Conservation (phyloP, 2,113 vertebrate species). For the Macheiramphus alcinus region DNA sequence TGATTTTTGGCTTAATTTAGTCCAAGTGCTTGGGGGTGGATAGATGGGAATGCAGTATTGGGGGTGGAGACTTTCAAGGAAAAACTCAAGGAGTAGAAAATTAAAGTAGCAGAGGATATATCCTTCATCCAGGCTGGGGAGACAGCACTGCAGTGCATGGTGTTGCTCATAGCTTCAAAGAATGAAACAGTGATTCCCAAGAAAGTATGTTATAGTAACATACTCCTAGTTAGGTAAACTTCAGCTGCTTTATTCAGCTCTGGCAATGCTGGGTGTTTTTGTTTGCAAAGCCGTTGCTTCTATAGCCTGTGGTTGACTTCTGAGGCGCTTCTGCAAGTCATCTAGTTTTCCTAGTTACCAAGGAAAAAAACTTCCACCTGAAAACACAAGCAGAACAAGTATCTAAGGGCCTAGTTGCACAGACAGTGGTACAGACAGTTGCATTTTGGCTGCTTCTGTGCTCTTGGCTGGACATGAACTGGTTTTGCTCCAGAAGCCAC, state of each 20-base stretch:
- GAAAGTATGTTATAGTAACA: not conserved
- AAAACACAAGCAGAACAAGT: not conserved
- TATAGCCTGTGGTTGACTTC: not conserved
- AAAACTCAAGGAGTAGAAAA: not conserved
- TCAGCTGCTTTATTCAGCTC: not conserved
- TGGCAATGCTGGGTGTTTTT: not conserved
- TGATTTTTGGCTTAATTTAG: slow-evolving; percentile 32
- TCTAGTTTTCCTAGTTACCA: not conserved
- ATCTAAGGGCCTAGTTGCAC: not conserved
- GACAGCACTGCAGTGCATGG: rapidly evolving
- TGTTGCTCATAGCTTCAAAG: not conserved
- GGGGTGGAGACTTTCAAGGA: slow-evolving; percentile 26
- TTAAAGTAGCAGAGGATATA: not conserved
- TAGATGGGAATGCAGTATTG: not conserved
- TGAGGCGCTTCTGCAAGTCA: not conserved
- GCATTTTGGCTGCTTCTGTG: slow-evolving; percentile 11
- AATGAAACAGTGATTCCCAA: not conserved
- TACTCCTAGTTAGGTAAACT: not conserved
- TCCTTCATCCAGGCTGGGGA: not conserved
- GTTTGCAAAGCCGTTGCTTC: not conserved
- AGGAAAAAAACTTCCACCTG: not conserved
- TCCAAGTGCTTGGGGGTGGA: not conserved
- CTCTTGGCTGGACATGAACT: slow-evolving; percentile 4
- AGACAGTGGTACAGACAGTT: not conserved
- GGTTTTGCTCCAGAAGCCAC: slow-evolving; percentile 31